phyloP scores from a whole-genome alignment of 1,140 invertebrate genomes.

The Halesus radiatus region DNA sequence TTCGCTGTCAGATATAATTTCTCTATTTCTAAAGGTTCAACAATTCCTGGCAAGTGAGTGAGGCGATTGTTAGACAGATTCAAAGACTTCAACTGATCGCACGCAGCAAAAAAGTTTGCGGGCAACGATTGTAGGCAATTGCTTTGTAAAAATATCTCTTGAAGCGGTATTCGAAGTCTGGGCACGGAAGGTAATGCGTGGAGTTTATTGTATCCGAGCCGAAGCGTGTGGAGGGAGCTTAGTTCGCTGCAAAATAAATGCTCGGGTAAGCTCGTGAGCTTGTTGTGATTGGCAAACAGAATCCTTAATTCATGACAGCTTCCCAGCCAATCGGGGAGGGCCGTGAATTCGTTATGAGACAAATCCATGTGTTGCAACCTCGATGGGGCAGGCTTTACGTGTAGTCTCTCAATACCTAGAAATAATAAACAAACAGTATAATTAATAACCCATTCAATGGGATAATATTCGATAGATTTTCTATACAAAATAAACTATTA shows the following conservation, averaged over 20 bases:
- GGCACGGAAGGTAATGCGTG: slow-evolving; percentile 79
- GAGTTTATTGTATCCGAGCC: slow-evolving; percentile 83
- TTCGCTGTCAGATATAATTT: slow-evolving; percentile 84
- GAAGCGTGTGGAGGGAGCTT: slow-evolving; percentile 77
- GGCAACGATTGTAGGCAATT: slow-evolving; percentile 82
- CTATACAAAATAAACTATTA: slow-evolving; percentile 63
- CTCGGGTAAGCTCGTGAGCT: slow-evolving; percentile 77
- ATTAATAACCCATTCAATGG: background rate
- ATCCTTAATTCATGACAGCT: slow-evolving; percentile 80
- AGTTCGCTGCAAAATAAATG: slow-evolving; percentile 81
- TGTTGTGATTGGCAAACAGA: slow-evolving; percentile 83
- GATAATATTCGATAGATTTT: background rate
- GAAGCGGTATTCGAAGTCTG: slow-evolving; percentile 75
- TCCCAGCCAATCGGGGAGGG: slow-evolving; percentile 83
- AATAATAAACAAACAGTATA: slow-evolving; percentile 58
- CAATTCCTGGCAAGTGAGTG: slow-evolving; percentile 74
- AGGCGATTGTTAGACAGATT: slow-evolving; percentile 86
- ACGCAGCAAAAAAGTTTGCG: slow-evolving; percentile 81
- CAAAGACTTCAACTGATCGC: slow-evolving; percentile 78
- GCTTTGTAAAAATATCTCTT: slow-evolving; percentile 82
- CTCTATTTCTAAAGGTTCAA: slow-evolving; percentile 76
- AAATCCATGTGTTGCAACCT: slow-evolving; percentile 82
- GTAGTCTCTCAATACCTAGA: slow-evolving; percentile 78
- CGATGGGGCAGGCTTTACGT: slow-evolving; percentile 75
- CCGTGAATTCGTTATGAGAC: slow-evolving; percentile 82